Conservation (phyloP, 2,888 invertebrate genomes). For the Gibbula magus region DNA sequence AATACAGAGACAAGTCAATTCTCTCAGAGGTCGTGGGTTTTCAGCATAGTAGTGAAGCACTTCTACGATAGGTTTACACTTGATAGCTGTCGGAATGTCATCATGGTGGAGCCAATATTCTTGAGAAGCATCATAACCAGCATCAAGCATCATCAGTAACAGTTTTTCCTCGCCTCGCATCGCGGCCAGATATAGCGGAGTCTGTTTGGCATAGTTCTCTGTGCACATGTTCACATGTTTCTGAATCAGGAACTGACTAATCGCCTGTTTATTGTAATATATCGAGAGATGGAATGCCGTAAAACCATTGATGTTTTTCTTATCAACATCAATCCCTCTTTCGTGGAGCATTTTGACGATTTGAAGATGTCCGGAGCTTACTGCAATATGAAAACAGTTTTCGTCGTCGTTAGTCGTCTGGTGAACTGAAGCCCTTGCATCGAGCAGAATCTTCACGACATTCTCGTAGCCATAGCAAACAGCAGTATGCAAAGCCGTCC, state of each 20-base stretch:
- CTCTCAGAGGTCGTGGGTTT: constrained; percentile 46
- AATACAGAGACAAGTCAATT: constrained; percentile 44
- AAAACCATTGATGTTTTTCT: constrained; percentile 56
- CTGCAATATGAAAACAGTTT: constrained; percentile 67
- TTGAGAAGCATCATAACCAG: constrained; percentile 57
- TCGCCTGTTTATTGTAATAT: constrained; percentile 59
- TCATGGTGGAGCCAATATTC: constrained; percentile 55
- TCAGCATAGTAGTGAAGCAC: constrained; percentile 41
- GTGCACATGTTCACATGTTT: constrained; percentile 60
- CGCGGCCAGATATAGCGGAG: constrained; percentile 60
- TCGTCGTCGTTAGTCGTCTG: constrained; percentile 58
- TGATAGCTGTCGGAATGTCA: constrained; percentile 45
- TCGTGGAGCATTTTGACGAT: constrained; percentile 55
- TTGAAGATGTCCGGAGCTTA: constrained; percentile 54
- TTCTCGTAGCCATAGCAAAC: constrained; percentile 63
- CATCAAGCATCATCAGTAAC: constrained; percentile 53
- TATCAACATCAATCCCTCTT: constrained; percentile 50
- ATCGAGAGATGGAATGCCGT: constrained; percentile 66
- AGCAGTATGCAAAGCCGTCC: constrained; percentile 69
- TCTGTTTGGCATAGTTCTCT: constrained; percentile 47
- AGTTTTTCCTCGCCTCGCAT: constrained; percentile 51
- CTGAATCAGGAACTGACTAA: constrained; percentile 58
- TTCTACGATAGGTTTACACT: constrained; percentile 33
- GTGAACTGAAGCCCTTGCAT: constrained; percentile 54
- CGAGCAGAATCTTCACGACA: constrained; percentile 57